These are phyloP conservation scores for Pseudoips prasinana DNA, from an alignment of 2,888 invertebrate species.

Conservation along the genomic window DNA sequence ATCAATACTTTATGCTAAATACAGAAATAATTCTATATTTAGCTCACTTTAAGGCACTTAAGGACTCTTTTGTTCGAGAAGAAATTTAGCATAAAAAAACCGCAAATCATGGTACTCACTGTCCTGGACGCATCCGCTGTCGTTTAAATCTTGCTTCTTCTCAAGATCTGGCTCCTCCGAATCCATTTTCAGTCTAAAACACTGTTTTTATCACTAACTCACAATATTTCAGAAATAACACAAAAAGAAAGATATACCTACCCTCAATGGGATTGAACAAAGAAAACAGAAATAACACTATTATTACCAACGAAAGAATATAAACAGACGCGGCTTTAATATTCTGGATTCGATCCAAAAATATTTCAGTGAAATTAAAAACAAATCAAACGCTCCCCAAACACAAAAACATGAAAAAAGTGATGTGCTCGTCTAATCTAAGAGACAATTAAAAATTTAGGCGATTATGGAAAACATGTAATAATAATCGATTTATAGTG, in stretches of 20 bases:
- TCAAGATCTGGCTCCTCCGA: constrained; percentile 41
- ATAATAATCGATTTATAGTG: no score
- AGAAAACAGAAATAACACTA: constrained; percentile 23
- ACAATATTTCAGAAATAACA: no score
- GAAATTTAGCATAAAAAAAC: not conserved
- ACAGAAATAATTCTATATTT: no score
- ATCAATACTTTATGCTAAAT: no score
- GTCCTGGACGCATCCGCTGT: constrained; percentile 39
- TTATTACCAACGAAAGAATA: constrained; percentile 11
- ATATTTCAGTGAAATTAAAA: constrained; percentile 8
- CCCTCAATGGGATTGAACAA: constrained; percentile 9
- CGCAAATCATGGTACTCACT: constrained; percentile 37
- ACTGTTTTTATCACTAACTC: no score
- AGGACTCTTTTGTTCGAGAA: no score
- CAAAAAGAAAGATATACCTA: no score
- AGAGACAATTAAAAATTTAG: no score
- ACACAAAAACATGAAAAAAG: constrained; percentile 10
- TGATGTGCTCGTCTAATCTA: not conserved
- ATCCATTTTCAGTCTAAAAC: constrained; percentile 44
- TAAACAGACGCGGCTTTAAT: constrained; percentile 21
- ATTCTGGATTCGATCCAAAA: constrained; percentile 31
- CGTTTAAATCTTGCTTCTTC: constrained; percentile 39
- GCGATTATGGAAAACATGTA: no score
- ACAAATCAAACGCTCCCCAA: constrained; percentile 5
- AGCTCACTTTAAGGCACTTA: no score